Evolutionary conservation across 2,888 invertebrate species (phyloP).

Genomic region (Harpalus rubripes): DNA sequence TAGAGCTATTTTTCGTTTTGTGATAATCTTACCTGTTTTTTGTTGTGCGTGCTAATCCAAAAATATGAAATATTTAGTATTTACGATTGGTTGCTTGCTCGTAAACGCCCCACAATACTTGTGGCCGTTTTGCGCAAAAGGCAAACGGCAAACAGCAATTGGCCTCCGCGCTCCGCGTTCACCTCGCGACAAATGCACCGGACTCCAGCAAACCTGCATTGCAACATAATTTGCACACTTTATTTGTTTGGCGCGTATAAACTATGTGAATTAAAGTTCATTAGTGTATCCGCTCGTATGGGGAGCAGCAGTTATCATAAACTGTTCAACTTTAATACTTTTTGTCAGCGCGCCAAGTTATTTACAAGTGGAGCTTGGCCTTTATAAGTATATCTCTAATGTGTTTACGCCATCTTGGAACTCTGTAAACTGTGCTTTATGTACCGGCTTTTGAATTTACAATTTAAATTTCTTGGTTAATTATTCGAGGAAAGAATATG

Average conservation of each 20-base stretch:
- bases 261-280: conserved; percentile 67
- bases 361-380: conserved; percentile 63
- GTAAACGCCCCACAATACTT: conserved; percentile 21
- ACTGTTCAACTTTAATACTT: conserved; percentile 66
- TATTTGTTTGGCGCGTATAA: conserved; percentile 67
- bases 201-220: conserved; percentile 57
- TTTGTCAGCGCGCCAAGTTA: conserved; percentile 65
- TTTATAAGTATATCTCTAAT: conserved; percentile 60
- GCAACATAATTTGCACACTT: conserved; percentile 65
- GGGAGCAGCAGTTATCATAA: conserved; percentile 62
- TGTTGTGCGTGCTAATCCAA: conserved; percentile 3
- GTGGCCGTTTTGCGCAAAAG: conserved; percentile 45
- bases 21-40: background rate
- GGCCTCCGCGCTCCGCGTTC: conserved; percentile 10
- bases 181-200: conserved; percentile 36
- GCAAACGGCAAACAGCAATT: conserved; percentile 19
- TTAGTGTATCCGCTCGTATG: conserved; percentile 66
- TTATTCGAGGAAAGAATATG: conserved; percentile 29
- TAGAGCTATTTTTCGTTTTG: background rate
- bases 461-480: conserved; percentile 52
- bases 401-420: conserved; percentile 52
- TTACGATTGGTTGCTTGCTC: conserved; percentile 11
- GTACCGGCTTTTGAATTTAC: conserved; percentile 23
- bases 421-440: conserved; percentile 13
- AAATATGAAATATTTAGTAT: conserved; percentile 19